Percentiles rank a stretch among this genome's conserved stretches.
phyloP scores from a whole-genome alignment of 2,888 invertebrate genomes.

The Dynastes maya region DNA sequence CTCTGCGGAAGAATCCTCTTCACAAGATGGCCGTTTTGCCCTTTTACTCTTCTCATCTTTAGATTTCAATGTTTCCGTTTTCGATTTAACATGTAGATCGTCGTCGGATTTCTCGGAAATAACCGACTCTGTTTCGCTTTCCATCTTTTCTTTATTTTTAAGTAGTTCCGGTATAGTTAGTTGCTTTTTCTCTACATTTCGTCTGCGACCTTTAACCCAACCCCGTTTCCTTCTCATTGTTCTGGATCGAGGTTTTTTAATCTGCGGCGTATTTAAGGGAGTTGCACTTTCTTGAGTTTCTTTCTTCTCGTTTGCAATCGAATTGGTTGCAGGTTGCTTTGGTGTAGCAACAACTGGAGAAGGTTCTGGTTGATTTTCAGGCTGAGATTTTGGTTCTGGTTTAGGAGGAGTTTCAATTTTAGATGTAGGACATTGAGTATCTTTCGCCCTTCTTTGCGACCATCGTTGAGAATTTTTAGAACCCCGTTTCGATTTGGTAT shows the following conservation, averaged over 20 bases:
- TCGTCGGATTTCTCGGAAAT: slow-evolving; percentile 66
- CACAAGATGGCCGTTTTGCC: slow-evolving; percentile 70
- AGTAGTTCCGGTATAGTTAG: slow-evolving; percentile 69
- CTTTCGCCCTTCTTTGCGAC: slow-evolving; percentile 67
- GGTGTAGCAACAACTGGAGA: neutral
- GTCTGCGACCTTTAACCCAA: slow-evolving; percentile 64
- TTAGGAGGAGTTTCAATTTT: slow-evolving; percentile 7
- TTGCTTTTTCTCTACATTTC: slow-evolving; percentile 64
- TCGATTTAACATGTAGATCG: slow-evolving; percentile 57
- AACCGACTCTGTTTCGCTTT: slow-evolving; percentile 63
- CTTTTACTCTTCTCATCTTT: slow-evolving; percentile 62
- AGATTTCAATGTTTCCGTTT: slow-evolving; percentile 53
- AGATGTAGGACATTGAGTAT: slow-evolving; percentile 2
- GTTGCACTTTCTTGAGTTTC: neutral
- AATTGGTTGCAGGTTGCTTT: neutral
- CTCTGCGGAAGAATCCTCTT: slow-evolving; percentile 78
- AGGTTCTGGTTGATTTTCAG: slow-evolving; percentile 8
- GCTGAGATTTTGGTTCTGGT: neutral
- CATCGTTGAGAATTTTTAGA: slow-evolving; percentile 60
- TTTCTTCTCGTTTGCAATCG: slow-evolving; percentile 1
- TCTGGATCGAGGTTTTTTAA: slow-evolving; percentile 54
- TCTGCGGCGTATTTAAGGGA: slow-evolving; percentile 51
- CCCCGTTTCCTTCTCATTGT: slow-evolving; percentile 67
- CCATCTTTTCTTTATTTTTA: slow-evolving; percentile 59
- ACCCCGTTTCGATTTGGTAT: slow-evolving; percentile 34